Base-by-base conservation (phyloP, 2,888 invertebrate genomes). In the Macaria notata region DNA sequence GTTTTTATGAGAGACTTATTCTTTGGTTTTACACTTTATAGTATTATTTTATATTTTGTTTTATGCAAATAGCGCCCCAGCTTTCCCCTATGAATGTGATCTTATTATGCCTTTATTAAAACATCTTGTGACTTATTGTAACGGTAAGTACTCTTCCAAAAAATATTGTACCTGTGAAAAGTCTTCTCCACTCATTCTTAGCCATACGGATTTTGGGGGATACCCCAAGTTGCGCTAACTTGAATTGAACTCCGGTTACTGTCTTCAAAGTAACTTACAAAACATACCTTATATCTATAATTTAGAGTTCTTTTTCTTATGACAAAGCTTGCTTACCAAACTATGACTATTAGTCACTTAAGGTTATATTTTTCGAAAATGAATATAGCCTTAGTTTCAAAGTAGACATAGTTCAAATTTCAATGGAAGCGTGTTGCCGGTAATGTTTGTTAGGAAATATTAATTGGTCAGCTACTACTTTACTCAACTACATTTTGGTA, bases 141-240 rank as follows among this genome's bases (percentile, higher is more conserved):
- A 19, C 19, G 19, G 19, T 19, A 19, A 19, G 19, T 19, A 19
- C 19, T 19, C 19, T 19, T 19, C 1, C 19, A 19, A 19, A 19
- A 19, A 19, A 19, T 19, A 19, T 19, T 19, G 19, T 19, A 19
- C 2, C 19, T 19, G 2, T 19, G 19, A 36, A 52, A 81, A 70
- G 71, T 75, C 63, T 3, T 44, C 63, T 85, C 86, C 77, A 84
- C 64, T 76, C 66, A 68, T 48, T 46, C 48, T n/a, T 9, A 64
- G 63, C 68, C 61, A 48, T 59, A 63, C 65, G 66, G 76, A 76
- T 72, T 76, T 76, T 80, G 72, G 83, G 89, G 89, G 86, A 79
- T 87, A 87, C 76, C 88, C 89, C 89, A 82, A 72, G 80, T 88
- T 88, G 80, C 87, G 85, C 75, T 86, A 86, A 79, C 83, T 83